Base-by-base conservation (phyloP, 2,797 vertebrate species). In the Ptychadena robeensis region DNA sequence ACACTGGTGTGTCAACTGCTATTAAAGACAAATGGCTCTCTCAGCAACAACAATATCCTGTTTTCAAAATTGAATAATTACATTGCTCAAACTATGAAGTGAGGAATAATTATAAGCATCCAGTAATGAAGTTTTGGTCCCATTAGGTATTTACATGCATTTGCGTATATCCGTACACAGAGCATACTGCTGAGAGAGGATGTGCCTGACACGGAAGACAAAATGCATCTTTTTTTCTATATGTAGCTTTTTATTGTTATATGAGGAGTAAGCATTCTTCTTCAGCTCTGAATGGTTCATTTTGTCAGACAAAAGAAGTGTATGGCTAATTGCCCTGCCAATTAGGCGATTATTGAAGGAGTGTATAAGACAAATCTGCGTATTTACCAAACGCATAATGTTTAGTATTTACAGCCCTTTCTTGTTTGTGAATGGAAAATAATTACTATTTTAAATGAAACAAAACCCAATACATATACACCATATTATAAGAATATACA, bases 1-100 rank as follows among this genome's bases (percentile, higher is more conserved):
- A 82, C 14, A 85, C 82, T 48, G 85, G 83, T 73, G 34, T 78
- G 85, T 86, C 87, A 89, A 79, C 85, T 81, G 67, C 82, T 85
- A 86, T 80, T 86, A 86, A 83, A 88, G 88, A 88, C 82, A 90
- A 91, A 89, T 74, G 87, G 82, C 73, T 90, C 87, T 90, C 87
- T 88, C 86, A 86, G 90, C 88, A 89, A 87, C 86, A 89, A 87
- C 85, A 88, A 85, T 85, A 89, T 84, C 82, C 87, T 91, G 84
- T 85, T 87, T 73, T 79, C 71, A 86, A 89, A 88, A 85, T 85
- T 31, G 77, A 91, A 86, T 89, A 87, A 91, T 34, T 87, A 78
- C 79, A 87, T 88, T 87, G 82, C 70, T 86, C 79, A 73, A 82
- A 82, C 82, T 86, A 82, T 64, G 71, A 87, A 85, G 88, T 0